Evolutionary conservation across 2,888 invertebrate genomes (phyloP).

Genomic region (Cephus spinipes): DNA sequence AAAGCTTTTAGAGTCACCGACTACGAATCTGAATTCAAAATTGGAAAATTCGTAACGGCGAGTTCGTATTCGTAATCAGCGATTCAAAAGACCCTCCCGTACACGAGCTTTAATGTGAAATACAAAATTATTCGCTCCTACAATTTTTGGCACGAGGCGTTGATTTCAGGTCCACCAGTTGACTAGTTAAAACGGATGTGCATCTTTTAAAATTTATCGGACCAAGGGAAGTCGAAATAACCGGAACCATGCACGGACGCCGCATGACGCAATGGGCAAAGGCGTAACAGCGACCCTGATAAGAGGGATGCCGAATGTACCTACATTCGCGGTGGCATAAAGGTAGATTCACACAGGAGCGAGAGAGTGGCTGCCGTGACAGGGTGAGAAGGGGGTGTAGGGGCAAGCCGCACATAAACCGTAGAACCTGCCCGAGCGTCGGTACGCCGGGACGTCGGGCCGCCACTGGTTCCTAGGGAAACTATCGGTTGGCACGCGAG

Average conservation of each 20-base stretch:
- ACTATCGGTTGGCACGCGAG: constrained; percentile 59
- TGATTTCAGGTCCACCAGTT: too few species aligned
- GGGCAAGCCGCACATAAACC: constrained; percentile 43
- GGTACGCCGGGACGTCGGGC: constrained; percentile 3
- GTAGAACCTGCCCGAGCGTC: constrained; percentile 23
- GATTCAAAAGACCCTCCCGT: too few species aligned
- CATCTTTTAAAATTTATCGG: too few species aligned
- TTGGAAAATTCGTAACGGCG: too few species aligned
- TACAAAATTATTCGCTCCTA: too few species aligned
- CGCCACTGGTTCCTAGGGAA: constrained; percentile 38
- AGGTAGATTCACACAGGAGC: not conserved
- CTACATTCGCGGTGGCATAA: not conserved
- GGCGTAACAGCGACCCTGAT: constrained; percentile 16
- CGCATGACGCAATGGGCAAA: not conserved
- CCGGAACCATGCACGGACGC: not conserved
- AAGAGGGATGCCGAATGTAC: constrained; percentile 8
- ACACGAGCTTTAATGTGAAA: too few species aligned
- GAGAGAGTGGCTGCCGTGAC: not conserved
- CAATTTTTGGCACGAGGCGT: too few species aligned
- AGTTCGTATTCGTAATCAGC: too few species aligned
- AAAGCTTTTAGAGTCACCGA: too few species aligned
- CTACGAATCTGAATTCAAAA: too few species aligned
- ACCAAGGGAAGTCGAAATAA: too few species aligned
- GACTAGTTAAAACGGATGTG: too few species aligned
- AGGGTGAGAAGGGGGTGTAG: constrained; percentile 9